A percentile compares a stretch with the other conserved stretches of the same genome.
Evolutionary conservation across 2,113 vertebrate genomes (phyloP).

Genomic region (Psilopsiagon aurifrons): DNA sequence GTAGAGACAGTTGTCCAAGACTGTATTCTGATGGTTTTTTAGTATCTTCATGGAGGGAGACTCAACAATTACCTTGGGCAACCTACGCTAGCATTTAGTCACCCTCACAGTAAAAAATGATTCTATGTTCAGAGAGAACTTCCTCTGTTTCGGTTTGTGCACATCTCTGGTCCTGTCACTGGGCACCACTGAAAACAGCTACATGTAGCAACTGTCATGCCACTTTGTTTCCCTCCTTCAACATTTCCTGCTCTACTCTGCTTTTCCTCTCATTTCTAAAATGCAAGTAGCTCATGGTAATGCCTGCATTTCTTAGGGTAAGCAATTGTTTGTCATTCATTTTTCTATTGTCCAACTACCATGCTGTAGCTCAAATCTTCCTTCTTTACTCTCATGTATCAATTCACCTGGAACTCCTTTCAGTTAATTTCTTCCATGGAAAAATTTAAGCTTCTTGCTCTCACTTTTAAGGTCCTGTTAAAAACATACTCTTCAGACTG

Average conservation of each 20-base stretch:
- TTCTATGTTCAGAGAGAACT: background rate
- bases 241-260: background rate
- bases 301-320: background rate
- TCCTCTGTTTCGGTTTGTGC: background rate
- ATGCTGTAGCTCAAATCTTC: background rate
- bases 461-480: background rate
- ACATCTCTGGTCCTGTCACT: background rate
- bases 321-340: background rate
- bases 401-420: background rate
- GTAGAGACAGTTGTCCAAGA: background rate
- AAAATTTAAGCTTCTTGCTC: background rate
- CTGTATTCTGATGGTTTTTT: accelerated
- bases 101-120: background rate
- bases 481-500: background rate
- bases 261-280: background rate
- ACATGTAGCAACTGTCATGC: background rate
- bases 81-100: background rate
- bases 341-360: background rate
- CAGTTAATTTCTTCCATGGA: background rate
- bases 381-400: background rate
- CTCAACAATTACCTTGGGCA: background rate
- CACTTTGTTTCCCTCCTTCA: background rate
- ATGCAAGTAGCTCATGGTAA: background rate
- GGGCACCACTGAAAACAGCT: background rate
- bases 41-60: background rate